Percentiles rank a stretch among this genome's conserved stretches.
Conservation (phyloP, 2,113 vertebrate species). For the Galbula dea region DNA sequence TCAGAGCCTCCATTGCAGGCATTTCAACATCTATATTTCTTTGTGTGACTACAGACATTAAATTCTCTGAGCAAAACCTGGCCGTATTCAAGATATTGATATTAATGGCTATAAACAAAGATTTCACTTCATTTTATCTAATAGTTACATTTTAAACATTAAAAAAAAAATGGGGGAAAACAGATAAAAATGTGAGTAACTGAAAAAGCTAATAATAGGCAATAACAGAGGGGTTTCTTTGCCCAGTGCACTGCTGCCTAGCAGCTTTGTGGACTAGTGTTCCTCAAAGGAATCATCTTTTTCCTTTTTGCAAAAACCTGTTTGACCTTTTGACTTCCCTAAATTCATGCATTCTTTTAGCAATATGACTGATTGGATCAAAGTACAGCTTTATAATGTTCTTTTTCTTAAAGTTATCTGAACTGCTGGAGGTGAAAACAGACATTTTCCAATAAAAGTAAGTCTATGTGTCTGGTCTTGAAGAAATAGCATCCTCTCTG, state of each 20-base stretch:
- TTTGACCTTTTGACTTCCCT: not conserved
- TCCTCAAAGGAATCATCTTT: not conserved
- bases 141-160: not conserved
- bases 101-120: not conserved
- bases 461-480: not conserved
- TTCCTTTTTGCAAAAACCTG: not conserved
- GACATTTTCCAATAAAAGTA: not conserved
- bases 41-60: not conserved
- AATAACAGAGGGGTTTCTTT: not conserved
- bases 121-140: not conserved
- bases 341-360: not conserved
- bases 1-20: not conserved
- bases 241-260: not conserved
- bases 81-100: not conserved
- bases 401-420: not conserved
- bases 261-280: not conserved
- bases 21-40: not conserved
- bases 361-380: not conserved
- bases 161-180: rapidly evolving
- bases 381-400: not conserved
- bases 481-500: not conserved
- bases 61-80: not conserved
- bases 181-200: not conserved
- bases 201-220: not conserved
- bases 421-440: not conserved